Base-by-base conservation (phyloP, 2,113 vertebrate species). In the Halichoeres trimaculatus region DNA sequence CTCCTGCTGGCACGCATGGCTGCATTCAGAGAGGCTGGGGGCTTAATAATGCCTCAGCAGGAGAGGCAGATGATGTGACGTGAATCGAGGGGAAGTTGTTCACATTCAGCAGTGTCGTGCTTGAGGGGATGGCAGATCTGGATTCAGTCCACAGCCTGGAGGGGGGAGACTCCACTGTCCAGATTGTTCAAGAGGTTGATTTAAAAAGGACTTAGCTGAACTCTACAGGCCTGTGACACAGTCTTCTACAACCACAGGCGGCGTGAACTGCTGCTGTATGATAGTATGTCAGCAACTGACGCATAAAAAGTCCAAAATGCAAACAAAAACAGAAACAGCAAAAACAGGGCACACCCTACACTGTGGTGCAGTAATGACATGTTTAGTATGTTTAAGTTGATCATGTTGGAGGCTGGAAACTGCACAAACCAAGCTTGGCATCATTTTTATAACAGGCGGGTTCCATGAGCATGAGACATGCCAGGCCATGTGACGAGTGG, bases 361-460 rank as follows among this genome's bases (percentile, higher is more conserved):
- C 70, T 70, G 81, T 69, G 83, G 85, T 63, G 48, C 62, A 70
- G 73, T 88, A 88, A 92, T 89, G 64, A 90, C 70, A 90, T 63
- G 65, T 72, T 71, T 60, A 76, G 73, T 56, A 22, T 78, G 55
- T 86, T 74, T 69, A 73, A 80, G 54, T 84, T 80, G 77, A 72
- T 81, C 66, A 76, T 57, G 60, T 82, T 72, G 12, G 55, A 63
- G 79, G 74, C 70, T 78, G 81, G 86, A 85, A 89, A 87, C 26
- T 70, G 57, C 63, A 53, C 61, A 88, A 88, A 87, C 58, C 35
- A 53, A 62, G 48, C 20, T 58, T 57, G 47, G 76, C 66, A 81
- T 85, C 59, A 66, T 71, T 86, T 84, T 88, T 72, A 76, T 43
- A 23, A 51, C 36, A 59, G 76, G 23, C 63, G 83, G 70, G 48